Percentiles rank a stretch among this genome's conserved stretches.
Evolutionary conservation across 2,113 vertebrate species (phyloP).

Genomic region (Hippoglossus stenolepis): DNA sequence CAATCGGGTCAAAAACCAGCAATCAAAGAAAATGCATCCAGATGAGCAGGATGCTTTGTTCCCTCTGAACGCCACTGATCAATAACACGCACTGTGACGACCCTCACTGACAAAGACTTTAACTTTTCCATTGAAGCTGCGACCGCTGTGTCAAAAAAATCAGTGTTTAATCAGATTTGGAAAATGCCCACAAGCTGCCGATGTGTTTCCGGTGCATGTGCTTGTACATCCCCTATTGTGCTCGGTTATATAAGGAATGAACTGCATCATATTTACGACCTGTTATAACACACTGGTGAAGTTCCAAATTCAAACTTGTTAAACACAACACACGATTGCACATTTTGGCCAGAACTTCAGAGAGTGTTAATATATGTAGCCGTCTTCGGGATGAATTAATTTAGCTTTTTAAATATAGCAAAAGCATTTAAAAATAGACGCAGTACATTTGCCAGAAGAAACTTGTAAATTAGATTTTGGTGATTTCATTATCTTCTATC

Average conservation of each 20-base stretch:
- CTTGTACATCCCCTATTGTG: background rate
- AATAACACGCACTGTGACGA: slow-evolving; percentile 23
- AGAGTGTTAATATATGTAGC: background rate
- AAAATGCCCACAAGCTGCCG: slow-evolving; percentile 41
- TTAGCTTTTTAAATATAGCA: no score
- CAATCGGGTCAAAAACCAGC: background rate
- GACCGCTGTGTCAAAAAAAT: slow-evolving; percentile 3
- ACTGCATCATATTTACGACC: background rate
- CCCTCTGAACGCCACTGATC: slow-evolving; percentile 16
- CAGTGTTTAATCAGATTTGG: slow-evolving; percentile 38
- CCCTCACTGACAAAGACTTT: slow-evolving; percentile 8
- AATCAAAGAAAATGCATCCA: background rate
- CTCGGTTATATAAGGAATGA: background rate
- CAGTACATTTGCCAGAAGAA: background rate
- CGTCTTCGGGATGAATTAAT: no score
- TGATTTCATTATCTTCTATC: no score
- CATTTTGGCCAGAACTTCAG: background rate
- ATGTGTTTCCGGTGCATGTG: background rate
- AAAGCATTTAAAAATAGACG: slow-evolving; percentile 4
- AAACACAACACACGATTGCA: background rate
- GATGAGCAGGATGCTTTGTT: slow-evolving; percentile 13
- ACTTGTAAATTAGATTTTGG: no score
- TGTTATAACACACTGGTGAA: background rate
- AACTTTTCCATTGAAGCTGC: slow-evolving; percentile 27
- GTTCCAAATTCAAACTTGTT: background rate